Conservation (phyloP, 2,113 vertebrate genomes). For the Bolborhynchus lineola region DNA sequence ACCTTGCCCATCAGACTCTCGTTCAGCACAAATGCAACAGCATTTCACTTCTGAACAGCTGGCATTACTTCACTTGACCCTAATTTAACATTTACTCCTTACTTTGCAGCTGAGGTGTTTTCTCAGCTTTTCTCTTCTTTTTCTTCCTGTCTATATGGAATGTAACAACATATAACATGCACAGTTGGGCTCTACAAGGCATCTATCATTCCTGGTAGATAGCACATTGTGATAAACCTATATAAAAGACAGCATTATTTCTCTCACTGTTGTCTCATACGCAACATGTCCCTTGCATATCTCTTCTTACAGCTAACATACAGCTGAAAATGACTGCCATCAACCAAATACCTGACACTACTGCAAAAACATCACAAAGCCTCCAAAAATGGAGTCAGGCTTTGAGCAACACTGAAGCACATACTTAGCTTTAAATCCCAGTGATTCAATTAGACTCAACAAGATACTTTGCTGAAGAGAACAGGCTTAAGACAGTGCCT, state of each 20-base stretch:
- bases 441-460: constrained; percentile 43
- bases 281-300: neutral
- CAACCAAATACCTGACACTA: neutral
- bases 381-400: neutral
- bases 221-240: neutral
- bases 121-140: neutral
- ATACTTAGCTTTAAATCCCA: constrained; percentile 38
- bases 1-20: neutral
- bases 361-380: neutral
- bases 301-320: neutral
- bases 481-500: constrained; percentile 17
- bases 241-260: neutral
- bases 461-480: constrained; percentile 21
- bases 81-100: neutral
- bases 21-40: neutral
- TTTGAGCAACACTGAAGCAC: neutral
- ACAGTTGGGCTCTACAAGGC: rapidly evolving
- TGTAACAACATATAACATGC: neutral
- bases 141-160: neutral
- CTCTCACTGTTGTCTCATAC: neutral
- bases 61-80: neutral
- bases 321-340: neutral
- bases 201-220: neutral
- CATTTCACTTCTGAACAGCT: neutral
- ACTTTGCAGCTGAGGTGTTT: neutral